Evolutionary conservation across 1,140 invertebrate genomes (phyloP), one percentile per base, ranked within the genome.

Genomic region (Saxidomus purpurata): DNA sequence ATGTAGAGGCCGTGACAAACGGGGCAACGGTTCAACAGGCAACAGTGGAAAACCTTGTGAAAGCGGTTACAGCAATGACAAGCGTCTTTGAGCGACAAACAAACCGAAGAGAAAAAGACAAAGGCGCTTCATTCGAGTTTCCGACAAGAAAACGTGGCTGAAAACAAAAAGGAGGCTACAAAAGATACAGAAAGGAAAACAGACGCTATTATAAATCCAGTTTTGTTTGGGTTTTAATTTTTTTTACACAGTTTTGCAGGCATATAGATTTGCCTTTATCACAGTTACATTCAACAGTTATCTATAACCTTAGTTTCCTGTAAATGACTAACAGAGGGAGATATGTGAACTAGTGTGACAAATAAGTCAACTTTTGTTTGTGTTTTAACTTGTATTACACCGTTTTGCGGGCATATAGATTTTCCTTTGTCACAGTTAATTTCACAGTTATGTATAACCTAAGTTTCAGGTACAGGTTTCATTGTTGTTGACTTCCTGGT

Each of bases 241-340:
- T n/a, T n/a, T n/a, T n/a, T n/a, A 69, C 69, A 43, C 82, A 84
- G 63, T 69, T 43, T 22, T 59, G 59, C 25, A 84, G 69, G 43
- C 76, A 84, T 36, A 84, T 36, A 47, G 38, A 69, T 13, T 47
- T 84, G 43, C 67, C 67, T 38, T 49, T 84, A 47, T 84, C 80
- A 40, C 31, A 13, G 17, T 17, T 17, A 34, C 52, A 8, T 59
- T 40, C 63, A 17, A 83, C 6, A 61, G 80, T 61, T 38, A 28
- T 34, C 52, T 83, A 83, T 63, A 83, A 61, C 19, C 82, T 84
- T 28, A n/a, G n/a, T n/a, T n/a, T n/a, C n/a, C n/a, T n/a, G n/a
- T n/a, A n/a, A n/a, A n/a, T n/a, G n/a, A n/a, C n/a, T n/a, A n/a
- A n/a, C n/a, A n/a, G n/a, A n/a, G n/a, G n/a, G n/a, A n/a, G n/a